Conservation (phyloP, 2,797 vertebrate species). For the Remorina albescens region DNA sequence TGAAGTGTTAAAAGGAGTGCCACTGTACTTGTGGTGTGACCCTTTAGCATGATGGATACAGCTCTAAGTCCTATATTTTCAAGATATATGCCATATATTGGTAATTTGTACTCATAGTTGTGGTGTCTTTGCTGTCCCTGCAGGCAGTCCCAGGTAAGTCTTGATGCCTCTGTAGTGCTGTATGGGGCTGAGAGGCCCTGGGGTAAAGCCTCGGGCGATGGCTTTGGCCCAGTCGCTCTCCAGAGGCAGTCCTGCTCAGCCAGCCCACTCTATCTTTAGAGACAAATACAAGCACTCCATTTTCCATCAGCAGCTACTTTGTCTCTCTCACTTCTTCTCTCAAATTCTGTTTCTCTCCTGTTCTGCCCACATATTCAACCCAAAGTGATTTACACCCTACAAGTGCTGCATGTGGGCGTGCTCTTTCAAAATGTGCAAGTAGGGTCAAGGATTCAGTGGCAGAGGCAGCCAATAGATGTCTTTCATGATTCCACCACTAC, state of each 20-base stretch:
- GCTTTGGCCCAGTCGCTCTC: slow-evolving; percentile 43
- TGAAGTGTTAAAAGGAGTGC: not conserved
- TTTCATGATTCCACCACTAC: slow-evolving; percentile 57
- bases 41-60: slow-evolving; percentile 9
- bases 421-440: slow-evolving; percentile 65
- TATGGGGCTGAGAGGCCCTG: slow-evolving; percentile 17
- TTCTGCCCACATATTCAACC: slow-evolving; percentile 75
- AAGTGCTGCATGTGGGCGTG: slow-evolving; percentile 69
- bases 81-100: slow-evolving; percentile 26
- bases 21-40: too few relatives aligned
- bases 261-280: slow-evolving; percentile 43
- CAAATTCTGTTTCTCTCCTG: slow-evolving; percentile 30
- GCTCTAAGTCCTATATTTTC: slow-evolving; percentile 10
- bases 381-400: slow-evolving; percentile 61
- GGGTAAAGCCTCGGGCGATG: slow-evolving; percentile 49
- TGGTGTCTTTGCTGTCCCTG: slow-evolving; percentile 57
- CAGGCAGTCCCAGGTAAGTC: slow-evolving; percentile 56
- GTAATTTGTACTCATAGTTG: slow-evolving; percentile 60
- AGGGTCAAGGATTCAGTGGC: slow-evolving; percentile 62
- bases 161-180: slow-evolving; percentile 31
- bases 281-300: slow-evolving; percentile 42
- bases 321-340: slow-evolving; percentile 22
- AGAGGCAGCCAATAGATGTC: slow-evolving; percentile 68
- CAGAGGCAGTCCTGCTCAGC: slow-evolving; percentile 40
- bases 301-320: slow-evolving; percentile 25